These are phyloP conservation scores for Diphyllodes magnificus DNA, from an alignment of 2,113 vertebrate species.

Conservation along the genomic window DNA sequence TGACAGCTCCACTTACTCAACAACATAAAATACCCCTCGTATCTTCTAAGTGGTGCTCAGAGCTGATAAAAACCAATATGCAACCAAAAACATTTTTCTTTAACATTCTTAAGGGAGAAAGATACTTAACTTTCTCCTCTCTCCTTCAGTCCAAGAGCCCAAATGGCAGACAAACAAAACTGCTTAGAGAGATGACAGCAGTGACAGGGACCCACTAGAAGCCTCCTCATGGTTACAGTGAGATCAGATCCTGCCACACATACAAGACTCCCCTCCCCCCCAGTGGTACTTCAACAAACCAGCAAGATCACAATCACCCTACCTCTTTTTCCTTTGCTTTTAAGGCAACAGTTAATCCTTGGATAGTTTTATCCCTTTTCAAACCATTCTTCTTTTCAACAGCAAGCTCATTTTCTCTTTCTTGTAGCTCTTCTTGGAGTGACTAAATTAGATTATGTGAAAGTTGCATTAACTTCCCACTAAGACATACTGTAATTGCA, in stretches of 20 bases:
- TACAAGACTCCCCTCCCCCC: background rate
- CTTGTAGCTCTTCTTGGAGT: slow-evolving; percentile 79
- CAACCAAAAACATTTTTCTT: background rate
- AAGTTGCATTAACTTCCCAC: slow-evolving; percentile 66
- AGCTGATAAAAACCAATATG: slow-evolving; percentile 3
- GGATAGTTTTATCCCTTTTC: slow-evolving; percentile 97
- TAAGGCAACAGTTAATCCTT: slow-evolving; percentile 86
- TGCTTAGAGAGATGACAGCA: background rate
- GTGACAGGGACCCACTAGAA: background rate
- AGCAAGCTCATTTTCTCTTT: slow-evolving; percentile 81
- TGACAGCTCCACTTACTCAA: background rate
- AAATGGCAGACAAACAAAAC: background rate
- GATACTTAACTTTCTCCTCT: background rate
- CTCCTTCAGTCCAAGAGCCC: background rate
- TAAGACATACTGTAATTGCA: slow-evolving; percentile 60
- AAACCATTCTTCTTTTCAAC: slow-evolving; percentile 88
- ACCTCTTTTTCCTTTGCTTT: slow-evolving; percentile 92
- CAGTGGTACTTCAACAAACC: background rate
- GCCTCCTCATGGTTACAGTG: background rate
- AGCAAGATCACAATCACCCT: background rate
- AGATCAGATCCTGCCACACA: background rate
- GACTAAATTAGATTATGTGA: slow-evolving; percentile 74
- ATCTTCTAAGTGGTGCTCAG: background rate
- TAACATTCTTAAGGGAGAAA: background rate
- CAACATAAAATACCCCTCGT: background rate